These are phyloP conservation scores for Phrixothrix hirtus DNA, from an alignment of 2,888 invertebrate genomes.

Conservation along the genomic window DNA sequence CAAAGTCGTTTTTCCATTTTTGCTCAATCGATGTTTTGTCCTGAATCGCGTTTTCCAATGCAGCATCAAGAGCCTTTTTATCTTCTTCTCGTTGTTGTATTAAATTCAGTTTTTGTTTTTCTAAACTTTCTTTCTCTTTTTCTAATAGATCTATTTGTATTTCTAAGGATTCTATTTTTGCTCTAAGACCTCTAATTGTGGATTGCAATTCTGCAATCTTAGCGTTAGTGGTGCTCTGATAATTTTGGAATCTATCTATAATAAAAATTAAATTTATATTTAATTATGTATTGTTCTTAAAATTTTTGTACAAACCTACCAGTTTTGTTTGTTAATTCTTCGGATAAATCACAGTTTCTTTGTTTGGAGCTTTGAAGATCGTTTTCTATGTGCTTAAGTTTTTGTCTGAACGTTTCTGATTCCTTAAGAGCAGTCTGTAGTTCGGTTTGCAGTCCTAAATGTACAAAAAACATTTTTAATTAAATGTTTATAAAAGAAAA, in stretches of 20 bases:
- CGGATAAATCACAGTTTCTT: conserved; percentile 63
- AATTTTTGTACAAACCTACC: conserved; percentile 53
- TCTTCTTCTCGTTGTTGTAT: conserved; percentile 57
- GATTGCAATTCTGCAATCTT: conserved; percentile 57
- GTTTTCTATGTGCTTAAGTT: conserved; percentile 64
- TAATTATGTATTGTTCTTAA: not conserved
- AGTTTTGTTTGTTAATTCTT: conserved; percentile 62
- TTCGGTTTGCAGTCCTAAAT: conserved; percentile 67
- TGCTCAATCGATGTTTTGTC: conserved; percentile 63
- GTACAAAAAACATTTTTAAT: conserved; percentile 35
- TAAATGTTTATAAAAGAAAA: not conserved
- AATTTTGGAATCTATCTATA: conserved; percentile 46
- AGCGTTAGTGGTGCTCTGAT: conserved; percentile 48
- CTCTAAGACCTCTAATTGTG: conserved; percentile 57
- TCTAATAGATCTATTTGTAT: conserved; percentile 56
- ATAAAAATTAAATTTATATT: conserved; percentile 18
- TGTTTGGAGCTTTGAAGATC: conserved; percentile 63
- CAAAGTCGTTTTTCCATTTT: conserved; percentile 71
- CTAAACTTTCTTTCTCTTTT: conserved; percentile 57
- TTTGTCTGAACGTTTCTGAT: conserved; percentile 64
- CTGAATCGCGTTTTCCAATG: conserved; percentile 64
- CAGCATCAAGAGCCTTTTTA: conserved; percentile 61
- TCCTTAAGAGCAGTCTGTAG: conserved; percentile 69
- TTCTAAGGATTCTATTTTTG: conserved; percentile 59
- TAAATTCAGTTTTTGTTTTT: conserved; percentile 50